Evolutionary conservation across 92 coral and sea anemone genomes (phyloP).

Genomic region (Actinernus sp.): DNA sequence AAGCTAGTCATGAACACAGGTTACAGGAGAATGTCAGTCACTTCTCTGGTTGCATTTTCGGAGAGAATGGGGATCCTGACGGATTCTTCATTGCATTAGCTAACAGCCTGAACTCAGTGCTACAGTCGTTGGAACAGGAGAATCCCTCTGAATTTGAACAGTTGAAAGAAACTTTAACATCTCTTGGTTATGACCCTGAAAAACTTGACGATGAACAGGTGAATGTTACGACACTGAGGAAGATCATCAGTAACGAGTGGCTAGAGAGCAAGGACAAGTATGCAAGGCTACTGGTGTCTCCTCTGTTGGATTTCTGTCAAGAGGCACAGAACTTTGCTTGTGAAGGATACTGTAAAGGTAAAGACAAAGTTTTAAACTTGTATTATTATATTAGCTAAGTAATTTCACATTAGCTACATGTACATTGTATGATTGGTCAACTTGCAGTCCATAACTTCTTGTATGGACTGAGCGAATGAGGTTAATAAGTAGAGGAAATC

Average conservation of each 20-base stretch:
- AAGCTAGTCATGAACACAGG: slow-evolving; percentile 21
- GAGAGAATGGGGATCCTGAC: slow-evolving; percentile 46
- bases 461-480: no score
- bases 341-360: slow-evolving; percentile 68
- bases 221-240: slow-evolving; percentile 44
- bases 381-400: no score
- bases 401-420: no score
- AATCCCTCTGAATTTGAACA: slow-evolving; percentile 42
- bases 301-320: slow-evolving; percentile 46
- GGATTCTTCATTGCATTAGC: slow-evolving; percentile 68
- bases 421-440: no score
- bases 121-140: slow-evolving; percentile 18
- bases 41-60: slow-evolving; percentile 37
- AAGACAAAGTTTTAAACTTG: no score
- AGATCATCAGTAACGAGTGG: slow-evolving; percentile 72
- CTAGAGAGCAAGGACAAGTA: slow-evolving; percentile 53
- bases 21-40: slow-evolving; percentile 37
- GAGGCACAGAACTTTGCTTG: slow-evolving; percentile 60
- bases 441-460: no score
- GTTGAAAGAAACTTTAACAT: slow-evolving; percentile 48
- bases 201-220: slow-evolving; percentile 21
- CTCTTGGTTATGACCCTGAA: slow-evolving; percentile 57
- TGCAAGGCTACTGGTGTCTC: slow-evolving; percentile 59
- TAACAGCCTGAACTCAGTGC: slow-evolving; percentile 44
- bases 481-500: no score